A percentile compares a stretch with the other conserved stretches of the same genome.
Conservation (phyloP, 1,140 invertebrate genomes). For the Rhopalosiphum padi region DNA sequence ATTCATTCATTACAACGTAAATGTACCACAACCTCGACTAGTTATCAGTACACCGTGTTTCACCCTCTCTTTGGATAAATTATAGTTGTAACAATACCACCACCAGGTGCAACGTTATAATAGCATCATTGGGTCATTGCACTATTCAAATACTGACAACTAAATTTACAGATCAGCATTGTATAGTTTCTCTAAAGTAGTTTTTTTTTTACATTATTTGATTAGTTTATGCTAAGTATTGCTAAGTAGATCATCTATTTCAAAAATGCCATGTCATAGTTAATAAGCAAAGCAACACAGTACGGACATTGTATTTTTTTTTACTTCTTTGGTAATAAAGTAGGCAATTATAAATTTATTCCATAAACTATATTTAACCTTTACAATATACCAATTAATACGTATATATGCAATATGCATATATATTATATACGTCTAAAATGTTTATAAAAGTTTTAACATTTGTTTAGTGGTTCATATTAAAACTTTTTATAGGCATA, state of each 20-base stretch:
- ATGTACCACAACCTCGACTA: conserved; percentile 21
- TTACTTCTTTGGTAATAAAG: background rate
- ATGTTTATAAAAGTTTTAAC: background rate
- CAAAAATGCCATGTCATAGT: background rate
- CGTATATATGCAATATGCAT: background rate
- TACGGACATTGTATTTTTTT: background rate
- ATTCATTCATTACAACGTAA: conserved; percentile 17
- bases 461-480: background rate
- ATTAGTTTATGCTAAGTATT: background rate
- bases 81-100: background rate
- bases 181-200: background rate
- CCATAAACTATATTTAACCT: background rate
- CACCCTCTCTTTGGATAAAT: background rate
- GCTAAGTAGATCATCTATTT: background rate
- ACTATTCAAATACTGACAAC: background rate
- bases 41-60: background rate
- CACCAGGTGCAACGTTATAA: conserved; percentile 26
- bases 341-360: background rate
- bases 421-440: background rate
- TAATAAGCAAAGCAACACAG: background rate
- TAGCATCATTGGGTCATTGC: conserved; percentile 20
- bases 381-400: background rate
- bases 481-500: background rate
- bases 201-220: background rate
- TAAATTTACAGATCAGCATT: background rate